These are phyloP conservation scores for Xiphorhynchus erythropygius DNA, from an alignment of 2,797 vertebrate species.

Conservation along the genomic window DNA sequence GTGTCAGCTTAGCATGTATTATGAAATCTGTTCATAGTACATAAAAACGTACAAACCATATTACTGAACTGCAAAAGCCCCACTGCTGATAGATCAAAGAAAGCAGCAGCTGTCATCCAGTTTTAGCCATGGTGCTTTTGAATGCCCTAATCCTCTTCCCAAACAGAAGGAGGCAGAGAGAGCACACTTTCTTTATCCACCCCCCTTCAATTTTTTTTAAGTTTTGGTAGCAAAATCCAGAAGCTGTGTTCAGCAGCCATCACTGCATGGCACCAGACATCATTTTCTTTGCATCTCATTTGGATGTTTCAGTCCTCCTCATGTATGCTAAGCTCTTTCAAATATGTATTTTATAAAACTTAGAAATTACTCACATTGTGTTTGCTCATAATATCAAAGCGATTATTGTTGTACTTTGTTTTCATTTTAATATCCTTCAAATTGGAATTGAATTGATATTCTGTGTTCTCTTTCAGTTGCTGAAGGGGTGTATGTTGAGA, in stretches of 20 bases:
- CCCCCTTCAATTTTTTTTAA: neutral
- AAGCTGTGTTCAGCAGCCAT: neutral
- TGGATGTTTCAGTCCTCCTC: neutral
- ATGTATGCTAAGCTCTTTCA: neutral
- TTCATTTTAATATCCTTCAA: neutral
- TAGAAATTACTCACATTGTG: neutral
- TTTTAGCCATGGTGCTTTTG: neutral
- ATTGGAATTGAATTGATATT: neutral
- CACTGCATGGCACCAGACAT: neutral
- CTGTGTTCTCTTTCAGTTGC: neutral
- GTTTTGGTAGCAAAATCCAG: neutral
- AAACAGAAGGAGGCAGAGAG: neutral
- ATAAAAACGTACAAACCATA: neutral
- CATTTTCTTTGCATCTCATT: neutral
- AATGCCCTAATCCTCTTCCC: slow-evolving; percentile 43
- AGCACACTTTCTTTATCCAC: neutral
- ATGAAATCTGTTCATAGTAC: neutral
- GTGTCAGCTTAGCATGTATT: slow-evolving; percentile 26
- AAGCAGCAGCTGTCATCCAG: slow-evolving; percentile 42
- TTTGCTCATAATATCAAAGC: neutral
- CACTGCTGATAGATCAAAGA: slow-evolving; percentile 32
- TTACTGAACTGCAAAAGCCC: neutral
- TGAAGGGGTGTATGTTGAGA: neutral
- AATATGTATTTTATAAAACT: neutral
- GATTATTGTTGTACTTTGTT: neutral